Conservation (phyloP, 2,113 vertebrate genomes). For the Sapayoa aenigma region DNA sequence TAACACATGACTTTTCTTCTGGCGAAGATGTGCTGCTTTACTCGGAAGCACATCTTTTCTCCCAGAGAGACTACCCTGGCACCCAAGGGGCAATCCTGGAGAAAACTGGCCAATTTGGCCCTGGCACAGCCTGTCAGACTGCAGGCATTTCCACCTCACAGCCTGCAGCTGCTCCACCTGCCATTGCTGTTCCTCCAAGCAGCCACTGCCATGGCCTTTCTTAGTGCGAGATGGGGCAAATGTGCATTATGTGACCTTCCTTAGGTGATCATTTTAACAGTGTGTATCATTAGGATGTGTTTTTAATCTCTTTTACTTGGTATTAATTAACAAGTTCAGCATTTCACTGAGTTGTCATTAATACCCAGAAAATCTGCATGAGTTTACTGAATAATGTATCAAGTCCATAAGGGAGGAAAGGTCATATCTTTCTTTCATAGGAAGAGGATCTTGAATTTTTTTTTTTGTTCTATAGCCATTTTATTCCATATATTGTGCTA, state of each 20-base stretch:
- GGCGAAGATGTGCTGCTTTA: not conserved
- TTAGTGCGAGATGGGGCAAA: fast-evolving
- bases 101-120: not conserved
- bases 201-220: fast-evolving
- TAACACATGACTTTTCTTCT: not conserved
- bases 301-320: not conserved
- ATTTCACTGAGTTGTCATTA: not conserved
- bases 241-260: not conserved
- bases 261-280: not conserved
- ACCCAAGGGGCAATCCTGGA: not conserved
- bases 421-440: not conserved
- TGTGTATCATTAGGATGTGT: not conserved
- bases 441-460: not conserved
- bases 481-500: not conserved
- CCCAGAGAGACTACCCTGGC: not conserved
- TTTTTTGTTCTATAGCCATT: not conserved
- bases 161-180: not conserved
- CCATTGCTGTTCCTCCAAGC: fast-evolving
- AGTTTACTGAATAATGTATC: not conserved
- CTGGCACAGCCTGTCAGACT: fast-evolving
- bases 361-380: not conserved
- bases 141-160: not conserved
- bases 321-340: not conserved
- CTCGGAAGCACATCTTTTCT: not conserved
- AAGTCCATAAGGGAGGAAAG: not conserved